Base-by-base conservation (phyloP, 2,888 invertebrate genomes). In the Heliconius hortense region DNA sequence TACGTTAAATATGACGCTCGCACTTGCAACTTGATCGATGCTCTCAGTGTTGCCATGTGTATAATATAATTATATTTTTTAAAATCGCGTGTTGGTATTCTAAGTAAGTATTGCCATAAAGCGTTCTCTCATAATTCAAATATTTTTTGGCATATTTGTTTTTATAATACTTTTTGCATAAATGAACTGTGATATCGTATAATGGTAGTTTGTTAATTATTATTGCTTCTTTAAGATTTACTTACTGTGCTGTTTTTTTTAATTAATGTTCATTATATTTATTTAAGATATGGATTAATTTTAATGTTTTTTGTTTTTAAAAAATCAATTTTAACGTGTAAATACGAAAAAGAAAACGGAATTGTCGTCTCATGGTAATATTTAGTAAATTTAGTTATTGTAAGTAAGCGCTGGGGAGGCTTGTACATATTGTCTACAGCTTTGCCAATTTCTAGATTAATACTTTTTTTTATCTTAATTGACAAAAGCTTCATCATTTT, bases 171-270 rank as follows among this genome's bases (percentile, higher is more conserved):
- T 91, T 89, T 66, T 94, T 93, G 93, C 93, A 93, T 94, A 94
- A 93, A 93, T 91, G 91, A 93, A 90, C 94, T 94, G 94, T 94
- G 94, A 94, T 94, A 94, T 93, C 89, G 87, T 91, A 91, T 88
- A 90, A 90, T 88, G 87, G 88, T 93, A 93, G 90, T 91, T 88
- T 83, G 82, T 91, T 92, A 89, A 88, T 90, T 90, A 89, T 88
- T 85, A 89, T 88, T 85, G 87, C 89, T 89, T 90, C 88, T 88
- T 86, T 85, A 86, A 85, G 87, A 82, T 84, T 87, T 83, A 84
- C 79, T 80, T 80, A 80, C 81, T 80, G 78, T 81, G 80, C 81
- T 81, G 80, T 83, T 83, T 82, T 81, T 48, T 48, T 48, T 81
- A 79, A 80, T 81, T 80, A 78, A 77, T 78, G 80, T 76, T 80